Evolutionary conservation across 1,140 invertebrate genomes (phyloP).

Genomic region (Temnothorax longispinosus): DNA sequence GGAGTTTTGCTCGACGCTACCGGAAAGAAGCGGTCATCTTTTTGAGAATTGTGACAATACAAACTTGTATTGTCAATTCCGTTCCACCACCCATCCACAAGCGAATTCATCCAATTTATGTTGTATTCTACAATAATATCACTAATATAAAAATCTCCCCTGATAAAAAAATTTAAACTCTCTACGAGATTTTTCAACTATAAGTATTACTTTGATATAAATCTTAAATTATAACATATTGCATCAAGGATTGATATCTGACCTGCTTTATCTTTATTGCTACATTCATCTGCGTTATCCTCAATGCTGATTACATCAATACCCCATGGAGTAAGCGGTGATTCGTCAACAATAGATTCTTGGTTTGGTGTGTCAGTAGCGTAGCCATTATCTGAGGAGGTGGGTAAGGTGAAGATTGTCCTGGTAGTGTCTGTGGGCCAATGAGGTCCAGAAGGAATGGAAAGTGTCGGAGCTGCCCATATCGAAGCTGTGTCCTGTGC

Average conservation of each 20-base stretch:
- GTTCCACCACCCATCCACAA: constrained; percentile 82
- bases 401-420: constrained; percentile 76
- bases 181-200: not conserved
- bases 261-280: constrained; percentile 73
- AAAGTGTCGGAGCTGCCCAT: constrained; percentile 84
- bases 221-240: constrained; percentile 26
- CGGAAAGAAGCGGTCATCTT: constrained; percentile 76
- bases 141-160: not conserved
- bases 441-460: constrained; percentile 81
- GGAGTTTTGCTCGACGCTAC: constrained; percentile 78
- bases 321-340: constrained; percentile 82
- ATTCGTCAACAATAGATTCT: constrained; percentile 79
- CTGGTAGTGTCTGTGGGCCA: constrained; percentile 82
- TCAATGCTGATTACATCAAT: constrained; percentile 81
- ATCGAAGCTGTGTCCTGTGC: constrained; percentile 81
- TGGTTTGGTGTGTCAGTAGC: constrained; percentile 75
- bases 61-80: constrained; percentile 74
- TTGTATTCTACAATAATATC: constrained; percentile 15
- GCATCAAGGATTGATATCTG: not conserved
- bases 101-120: constrained; percentile 80
- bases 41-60: constrained; percentile 75
- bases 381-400: constrained; percentile 71
- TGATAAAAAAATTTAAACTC: not conserved
- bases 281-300: constrained; percentile 76
- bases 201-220: constrained; percentile 51